Conservation (phyloP, 2,797 vertebrate genomes). For the Gorsachius magnificus region DNA sequence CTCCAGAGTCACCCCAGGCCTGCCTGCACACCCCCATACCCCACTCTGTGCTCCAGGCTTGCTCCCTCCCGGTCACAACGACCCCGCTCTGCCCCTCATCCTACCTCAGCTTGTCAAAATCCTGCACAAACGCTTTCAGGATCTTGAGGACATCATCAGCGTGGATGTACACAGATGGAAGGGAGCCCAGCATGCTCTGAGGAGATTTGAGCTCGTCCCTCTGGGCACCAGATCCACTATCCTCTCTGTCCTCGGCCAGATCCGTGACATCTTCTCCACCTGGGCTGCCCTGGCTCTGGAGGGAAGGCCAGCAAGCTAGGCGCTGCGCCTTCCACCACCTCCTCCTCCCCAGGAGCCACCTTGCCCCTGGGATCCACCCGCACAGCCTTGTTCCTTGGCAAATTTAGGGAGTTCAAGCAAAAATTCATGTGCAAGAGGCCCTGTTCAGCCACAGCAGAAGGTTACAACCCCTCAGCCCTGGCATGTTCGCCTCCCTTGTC, state of each 20-base stretch:
- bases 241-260: background rate
- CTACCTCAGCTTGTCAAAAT: background rate
- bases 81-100: background rate
- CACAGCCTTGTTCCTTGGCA: background rate
- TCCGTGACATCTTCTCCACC: background rate
- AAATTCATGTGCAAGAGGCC: background rate
- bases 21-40: background rate
- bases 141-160: background rate
- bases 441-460: background rate
- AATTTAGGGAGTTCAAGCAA: background rate
- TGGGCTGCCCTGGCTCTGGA: background rate
- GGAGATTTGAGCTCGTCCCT: background rate
- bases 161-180: background rate
- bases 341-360: background rate
- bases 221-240: fast-evolving
- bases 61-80: background rate
- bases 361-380: background rate
- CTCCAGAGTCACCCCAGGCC: background rate
- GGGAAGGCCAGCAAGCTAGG: background rate
- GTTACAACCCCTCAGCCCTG: background rate
- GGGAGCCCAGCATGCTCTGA: background rate
- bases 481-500: background rate
- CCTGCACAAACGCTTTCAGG: background rate
- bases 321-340: too few relatives aligned
- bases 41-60: background rate